phyloP scores from a whole-genome alignment of 1,140 invertebrate species.

The Eubasilissa regina region DNA sequence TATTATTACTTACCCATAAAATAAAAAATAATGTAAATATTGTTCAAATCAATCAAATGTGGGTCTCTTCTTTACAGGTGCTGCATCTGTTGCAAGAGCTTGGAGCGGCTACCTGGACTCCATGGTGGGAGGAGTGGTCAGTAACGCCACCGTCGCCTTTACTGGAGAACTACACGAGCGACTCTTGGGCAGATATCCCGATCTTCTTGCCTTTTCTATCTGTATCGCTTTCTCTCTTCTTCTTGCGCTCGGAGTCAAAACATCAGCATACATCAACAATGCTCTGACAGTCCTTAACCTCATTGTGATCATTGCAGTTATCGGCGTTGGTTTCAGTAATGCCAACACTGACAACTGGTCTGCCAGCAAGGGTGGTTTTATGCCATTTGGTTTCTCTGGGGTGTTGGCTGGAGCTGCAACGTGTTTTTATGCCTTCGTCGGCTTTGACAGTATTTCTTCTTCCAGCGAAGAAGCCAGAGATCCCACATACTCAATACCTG shows the following conservation, averaged over 20 bases:
- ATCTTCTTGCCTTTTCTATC: conserved; percentile 85
- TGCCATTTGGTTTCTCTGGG: conserved; percentile 86
- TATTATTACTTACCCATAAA: too few relatives aligned
- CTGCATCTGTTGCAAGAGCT: conserved; percentile 91
- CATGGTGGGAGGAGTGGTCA: conserved; percentile 83
- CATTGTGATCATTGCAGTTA: conserved; percentile 81
- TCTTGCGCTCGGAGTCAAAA: conserved; percentile 87
- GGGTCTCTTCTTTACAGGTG: conserved; percentile 72
- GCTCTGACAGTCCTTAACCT: conserved; percentile 86
- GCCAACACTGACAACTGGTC: conserved; percentile 89
- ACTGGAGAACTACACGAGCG: conserved; percentile 83
- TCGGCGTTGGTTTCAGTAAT: conserved; percentile 85
- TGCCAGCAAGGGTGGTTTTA: conserved; percentile 79
- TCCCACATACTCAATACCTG: conserved; percentile 84
- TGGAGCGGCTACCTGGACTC: conserved; percentile 96
- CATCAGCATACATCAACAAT: conserved; percentile 88
- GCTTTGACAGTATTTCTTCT: conserved; percentile 89
- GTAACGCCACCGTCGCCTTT: conserved; percentile 82
- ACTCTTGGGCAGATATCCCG: conserved; percentile 82
- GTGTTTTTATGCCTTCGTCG: conserved; percentile 92
- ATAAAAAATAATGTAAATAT: too few relatives aligned
- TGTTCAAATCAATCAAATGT: too few relatives aligned
- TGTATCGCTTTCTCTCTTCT: conserved; percentile 82
- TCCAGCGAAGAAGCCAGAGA: conserved; percentile 90
- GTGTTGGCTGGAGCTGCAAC: conserved; percentile 88